Percentiles rank a stretch among this genome's conserved stretches.
These are phyloP conservation scores for Orthosia cruda DNA, from an alignment of 2,888 invertebrate species.

Conservation along the genomic window DNA sequence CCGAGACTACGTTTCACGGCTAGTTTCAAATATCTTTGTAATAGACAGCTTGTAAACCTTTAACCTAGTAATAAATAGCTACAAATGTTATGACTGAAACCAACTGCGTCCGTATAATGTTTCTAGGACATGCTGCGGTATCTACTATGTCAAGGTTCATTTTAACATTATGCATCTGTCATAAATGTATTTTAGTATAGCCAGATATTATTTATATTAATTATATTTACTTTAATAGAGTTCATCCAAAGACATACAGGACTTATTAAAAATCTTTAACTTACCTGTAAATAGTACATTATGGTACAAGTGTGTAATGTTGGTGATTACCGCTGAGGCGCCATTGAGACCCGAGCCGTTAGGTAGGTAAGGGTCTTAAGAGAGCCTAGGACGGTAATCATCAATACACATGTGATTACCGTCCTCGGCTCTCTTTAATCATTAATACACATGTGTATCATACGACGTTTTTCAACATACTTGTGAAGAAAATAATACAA, in stretches of 20 bases:
- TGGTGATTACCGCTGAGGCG: too few species aligned
- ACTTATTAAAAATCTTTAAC: neutral
- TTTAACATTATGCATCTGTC: slow-evolving; percentile 46
- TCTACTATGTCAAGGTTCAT: slow-evolving; percentile 80
- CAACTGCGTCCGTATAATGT: slow-evolving; percentile 73
- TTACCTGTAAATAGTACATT: too few species aligned
- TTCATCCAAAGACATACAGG: neutral
- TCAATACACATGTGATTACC: too few species aligned
- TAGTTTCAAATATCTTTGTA: slow-evolving; percentile 13
- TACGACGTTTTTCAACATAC: too few species aligned
- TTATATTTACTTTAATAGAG: too few species aligned
- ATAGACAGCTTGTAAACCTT: slow-evolving; percentile 30
- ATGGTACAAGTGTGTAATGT: too few species aligned
- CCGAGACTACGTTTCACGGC: neutral
- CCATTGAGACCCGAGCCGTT: too few species aligned
- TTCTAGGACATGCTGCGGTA: slow-evolving; percentile 85
- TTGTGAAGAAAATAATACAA: too few species aligned
- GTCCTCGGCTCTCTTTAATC: too few species aligned
- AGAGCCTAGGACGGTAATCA: too few species aligned
- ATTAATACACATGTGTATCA: too few species aligned
- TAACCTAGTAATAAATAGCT: slow-evolving; percentile 41
- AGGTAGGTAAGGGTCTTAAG: too few species aligned
- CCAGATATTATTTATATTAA: neutral
- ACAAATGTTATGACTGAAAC: slow-evolving; percentile 58
- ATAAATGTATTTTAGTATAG: slow-evolving; percentile 13